Evolutionary conservation across 2,113 vertebrate genomes (phyloP).

Genomic region (Cnemophilus loriae): DNA sequence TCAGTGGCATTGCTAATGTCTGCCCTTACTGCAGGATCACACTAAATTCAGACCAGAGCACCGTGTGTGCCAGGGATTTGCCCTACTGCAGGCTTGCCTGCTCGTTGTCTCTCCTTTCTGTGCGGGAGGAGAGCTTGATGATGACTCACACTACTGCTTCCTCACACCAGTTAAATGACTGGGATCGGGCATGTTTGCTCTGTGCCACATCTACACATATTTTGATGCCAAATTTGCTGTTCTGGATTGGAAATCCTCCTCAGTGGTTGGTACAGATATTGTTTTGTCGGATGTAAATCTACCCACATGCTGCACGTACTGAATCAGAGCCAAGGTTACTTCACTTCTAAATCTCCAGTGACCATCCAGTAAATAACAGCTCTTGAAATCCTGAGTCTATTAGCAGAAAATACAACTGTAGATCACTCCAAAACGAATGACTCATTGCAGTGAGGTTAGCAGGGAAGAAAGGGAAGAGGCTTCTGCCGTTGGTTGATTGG

Average conservation of each 20-base stretch:
- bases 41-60: not conserved
- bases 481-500: not conserved
- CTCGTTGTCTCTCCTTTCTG: not conserved
- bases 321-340: not conserved
- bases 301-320: not conserved
- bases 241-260: not conserved
- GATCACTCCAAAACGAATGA: not conserved
- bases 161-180: not conserved
- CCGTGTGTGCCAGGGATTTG: not conserved
- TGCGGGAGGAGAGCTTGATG: not conserved
- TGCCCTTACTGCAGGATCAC: not conserved
- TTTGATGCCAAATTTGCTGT: not conserved
- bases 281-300: not conserved
- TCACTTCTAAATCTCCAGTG: slow-evolving; percentile 34
- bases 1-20: not conserved
- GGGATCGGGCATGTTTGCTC: not conserved
- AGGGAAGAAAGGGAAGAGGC: not conserved
- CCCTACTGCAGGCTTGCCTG: not conserved
- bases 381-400: not conserved
- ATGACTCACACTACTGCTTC: not conserved
- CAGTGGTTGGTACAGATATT: not conserved
- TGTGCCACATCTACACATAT: not conserved
- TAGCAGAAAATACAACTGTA: slow-evolving; percentile 8
- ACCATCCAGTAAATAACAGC: slow-evolving; percentile 25
- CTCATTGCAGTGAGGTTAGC: not conserved